These are phyloP conservation scores for Actenoides hombroni DNA, from an alignment of 2,113 vertebrate genomes.

Conservation along the genomic window DNA sequence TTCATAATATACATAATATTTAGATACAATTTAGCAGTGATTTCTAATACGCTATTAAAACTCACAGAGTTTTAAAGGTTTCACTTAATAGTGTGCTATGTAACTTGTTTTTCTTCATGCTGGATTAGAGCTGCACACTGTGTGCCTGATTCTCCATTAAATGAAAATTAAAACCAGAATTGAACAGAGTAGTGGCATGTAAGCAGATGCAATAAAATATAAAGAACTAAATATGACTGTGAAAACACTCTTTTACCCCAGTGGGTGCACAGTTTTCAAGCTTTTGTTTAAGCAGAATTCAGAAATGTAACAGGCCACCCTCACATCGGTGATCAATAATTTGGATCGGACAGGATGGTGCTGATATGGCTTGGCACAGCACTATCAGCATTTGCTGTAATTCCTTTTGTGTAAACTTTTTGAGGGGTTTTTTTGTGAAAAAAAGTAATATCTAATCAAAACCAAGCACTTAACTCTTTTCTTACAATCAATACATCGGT, in stretches of 20 bases:
- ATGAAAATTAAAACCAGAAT: constrained; percentile 12
- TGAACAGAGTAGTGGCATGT: constrained; percentile 14
- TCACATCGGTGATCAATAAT: neutral
- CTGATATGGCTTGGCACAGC: neutral
- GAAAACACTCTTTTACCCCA: constrained; percentile 55
- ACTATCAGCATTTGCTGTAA: constrained; percentile 43
- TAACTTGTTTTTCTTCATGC: neutral
- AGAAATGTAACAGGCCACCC: constrained; percentile 30
- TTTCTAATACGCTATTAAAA: neutral
- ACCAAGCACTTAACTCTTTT: neutral
- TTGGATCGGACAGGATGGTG: neutral
- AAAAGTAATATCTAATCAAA: constrained; percentile 1
- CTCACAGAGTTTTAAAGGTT: neutral
- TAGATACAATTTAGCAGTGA: constrained; percentile 1
- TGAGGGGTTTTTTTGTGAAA: neutral
- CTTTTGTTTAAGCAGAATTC: constrained; percentile 35
- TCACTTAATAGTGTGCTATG: neutral
- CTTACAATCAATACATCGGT: neutral
- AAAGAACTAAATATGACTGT: constrained; percentile 34
- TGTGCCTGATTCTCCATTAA: constrained; percentile 45
- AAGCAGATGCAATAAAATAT: constrained; percentile 54
- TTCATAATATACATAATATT: neutral
- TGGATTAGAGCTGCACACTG: constrained; percentile 32
- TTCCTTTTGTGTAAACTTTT: neutral
- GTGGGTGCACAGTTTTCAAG: constrained; percentile 56